Base-by-base conservation (phyloP, 2,113 vertebrate genomes). In the Pampusana beccarii region DNA sequence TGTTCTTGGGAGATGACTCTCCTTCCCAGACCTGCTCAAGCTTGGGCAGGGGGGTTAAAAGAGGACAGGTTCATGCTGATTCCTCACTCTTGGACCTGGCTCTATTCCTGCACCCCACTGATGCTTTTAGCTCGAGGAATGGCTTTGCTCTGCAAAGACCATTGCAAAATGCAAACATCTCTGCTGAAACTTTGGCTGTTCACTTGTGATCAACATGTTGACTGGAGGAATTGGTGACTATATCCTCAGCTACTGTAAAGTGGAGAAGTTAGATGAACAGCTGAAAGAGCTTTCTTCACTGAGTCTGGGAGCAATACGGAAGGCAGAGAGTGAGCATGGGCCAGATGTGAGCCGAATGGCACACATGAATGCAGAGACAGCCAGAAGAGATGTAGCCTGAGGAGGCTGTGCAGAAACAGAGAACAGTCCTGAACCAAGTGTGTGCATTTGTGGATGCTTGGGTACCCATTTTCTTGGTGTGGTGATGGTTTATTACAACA, bases 171-270 rank as follows among this genome's bases (percentile, higher is more conserved):
- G 2, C 50, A 72, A 51, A n/a, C 15, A 6, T 13, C 62, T 83
- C 72, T 33, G 36, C 26, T 28, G 50, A 13, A 24, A 5, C 36
- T 24, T 2, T 7, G 10, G 19, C 18, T 50, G 0, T 38, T 82
- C 33, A 2, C 44, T 36, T 77, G 24, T 0, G 0, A 31, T 19
- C 50, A 23, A 12, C 10, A 9, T 0, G 3, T 36, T 38, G 81
- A 9, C 26, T 70, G 72, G 31, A 74, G 75, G 58, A 66, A 29
- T 2, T 9, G 21, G 23, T 71, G 75, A 4, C 36, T n/a, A 2
- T 1, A 2, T 33, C 51, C 67, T 62, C 62, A 62, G 62, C 38
- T 34, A 4, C n/a, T 81, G 38, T 40, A 56, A 73, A 16, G 24
- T 36, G 28, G 44, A 51, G 25, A 26, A 34, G n/a, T 78, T 70